Conservation (phyloP, 1,140 invertebrate genomes). For the Macrocentrus cingulum region DNA sequence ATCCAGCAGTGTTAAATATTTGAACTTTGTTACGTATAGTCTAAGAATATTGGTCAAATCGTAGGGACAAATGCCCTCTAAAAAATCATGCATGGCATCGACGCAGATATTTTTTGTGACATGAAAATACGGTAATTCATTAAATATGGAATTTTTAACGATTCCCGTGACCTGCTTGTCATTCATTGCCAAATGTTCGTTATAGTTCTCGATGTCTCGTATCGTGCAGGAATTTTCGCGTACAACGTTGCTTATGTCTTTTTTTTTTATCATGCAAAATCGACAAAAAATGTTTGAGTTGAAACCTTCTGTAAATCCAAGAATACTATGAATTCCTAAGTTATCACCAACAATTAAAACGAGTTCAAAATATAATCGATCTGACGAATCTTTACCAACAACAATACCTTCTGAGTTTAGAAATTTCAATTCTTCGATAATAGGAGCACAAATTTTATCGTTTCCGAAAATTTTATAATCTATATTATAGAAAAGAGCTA, state of each 20-base stretch:
- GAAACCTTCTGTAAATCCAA: constrained; percentile 30
- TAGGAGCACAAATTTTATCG: constrained; percentile 26
- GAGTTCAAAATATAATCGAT: neutral
- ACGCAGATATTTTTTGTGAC: constrained; percentile 21
- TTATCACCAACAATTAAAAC: constrained; percentile 33
- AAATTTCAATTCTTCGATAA: constrained; percentile 35
- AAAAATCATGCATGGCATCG: constrained; percentile 27
- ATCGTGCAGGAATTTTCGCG: constrained; percentile 1
- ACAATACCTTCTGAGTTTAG: constrained; percentile 31
- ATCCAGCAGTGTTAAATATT: no score
- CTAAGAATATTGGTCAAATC: no score
- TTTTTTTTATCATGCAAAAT: constrained; percentile 28
- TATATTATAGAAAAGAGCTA: constrained; percentile 33
- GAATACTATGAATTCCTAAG: constrained; percentile 30
- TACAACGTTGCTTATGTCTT: neutral
- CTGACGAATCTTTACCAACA: neutral
- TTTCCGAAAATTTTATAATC: constrained; percentile 34
- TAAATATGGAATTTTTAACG: constrained; percentile 24
- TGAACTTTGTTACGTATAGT: no score
- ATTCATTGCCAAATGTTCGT: constrained; percentile 21
- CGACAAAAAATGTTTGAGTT: constrained; percentile 26
- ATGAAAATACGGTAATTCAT: constrained; percentile 26
- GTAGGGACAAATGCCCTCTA: constrained; percentile 14
- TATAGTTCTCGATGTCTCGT: constrained; percentile 20
- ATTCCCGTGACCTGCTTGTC: constrained; percentile 28